Evolutionary conservation across 2,888 invertebrate species (phyloP).

Genomic region (Caenorhabditis imperialis): DNA sequence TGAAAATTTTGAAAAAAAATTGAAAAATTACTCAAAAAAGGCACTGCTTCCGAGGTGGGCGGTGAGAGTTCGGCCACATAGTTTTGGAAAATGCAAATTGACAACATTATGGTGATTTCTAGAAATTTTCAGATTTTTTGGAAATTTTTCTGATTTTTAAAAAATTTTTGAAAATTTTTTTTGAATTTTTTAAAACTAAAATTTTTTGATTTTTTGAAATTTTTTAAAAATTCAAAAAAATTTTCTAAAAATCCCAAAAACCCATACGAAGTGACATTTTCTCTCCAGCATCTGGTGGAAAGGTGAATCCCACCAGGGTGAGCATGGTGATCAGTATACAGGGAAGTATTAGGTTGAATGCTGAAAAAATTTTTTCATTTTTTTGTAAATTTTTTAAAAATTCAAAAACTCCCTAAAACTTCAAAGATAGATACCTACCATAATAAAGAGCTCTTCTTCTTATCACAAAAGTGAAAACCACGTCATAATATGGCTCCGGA

Average conservation of each 20-base stretch:
- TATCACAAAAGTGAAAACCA: conserved; percentile 84
- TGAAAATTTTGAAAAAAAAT: background rate
- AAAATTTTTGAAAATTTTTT: too few species aligned
- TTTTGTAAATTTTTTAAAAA: background rate
- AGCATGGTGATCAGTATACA: conserved; percentile 81
- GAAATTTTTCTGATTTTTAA: too few species aligned
- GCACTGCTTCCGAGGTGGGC: conserved; percentile 70
- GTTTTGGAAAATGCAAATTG: conserved; percentile 73
- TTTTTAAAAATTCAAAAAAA: too few species aligned
- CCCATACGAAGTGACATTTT: conserved; percentile 71
- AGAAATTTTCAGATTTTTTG: too few species aligned
- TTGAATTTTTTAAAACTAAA: too few species aligned
- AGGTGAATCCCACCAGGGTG: conserved; percentile 69
- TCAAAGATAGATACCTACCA: conserved; percentile 81
- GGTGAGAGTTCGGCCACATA: conserved; percentile 71
- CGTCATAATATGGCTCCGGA: conserved; percentile 69
- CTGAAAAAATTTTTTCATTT: conserved; percentile 49
- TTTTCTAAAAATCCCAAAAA: background rate
- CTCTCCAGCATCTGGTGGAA: conserved; percentile 72
- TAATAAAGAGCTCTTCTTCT: conserved; percentile 96
- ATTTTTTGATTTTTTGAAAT: too few species aligned
- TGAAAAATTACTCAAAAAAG: conserved; percentile 58
- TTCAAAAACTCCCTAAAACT: background rate
- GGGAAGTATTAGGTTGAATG: conserved; percentile 97
- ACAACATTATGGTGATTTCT: conserved; percentile 73